phyloP scores from a whole-genome alignment of 2,113 vertebrate genomes.

The Onychostruthus taczanowskii region DNA sequence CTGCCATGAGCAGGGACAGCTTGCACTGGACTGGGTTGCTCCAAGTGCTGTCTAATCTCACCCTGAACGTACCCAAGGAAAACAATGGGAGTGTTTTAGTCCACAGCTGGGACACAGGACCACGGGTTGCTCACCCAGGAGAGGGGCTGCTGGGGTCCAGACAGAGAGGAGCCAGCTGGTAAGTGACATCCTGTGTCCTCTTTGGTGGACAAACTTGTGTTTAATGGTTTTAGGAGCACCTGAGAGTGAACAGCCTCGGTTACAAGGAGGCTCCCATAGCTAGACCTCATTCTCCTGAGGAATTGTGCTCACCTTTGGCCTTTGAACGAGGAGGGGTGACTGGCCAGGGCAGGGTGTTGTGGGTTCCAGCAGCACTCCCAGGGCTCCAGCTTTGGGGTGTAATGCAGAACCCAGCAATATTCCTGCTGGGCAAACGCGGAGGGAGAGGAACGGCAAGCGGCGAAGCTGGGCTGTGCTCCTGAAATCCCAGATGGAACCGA shows the following conservation, averaged over 20 bases:
- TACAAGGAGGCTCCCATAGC: not conserved
- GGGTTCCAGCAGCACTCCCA: not conserved
- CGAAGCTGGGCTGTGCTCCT: not conserved
- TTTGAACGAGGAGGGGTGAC: too few relatives aligned
- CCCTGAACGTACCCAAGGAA: not conserved
- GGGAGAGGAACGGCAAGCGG: not conserved
- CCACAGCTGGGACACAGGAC: not conserved
- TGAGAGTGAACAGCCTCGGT: too few relatives aligned
- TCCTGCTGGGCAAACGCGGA: not conserved
- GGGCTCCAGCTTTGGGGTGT: too few relatives aligned
- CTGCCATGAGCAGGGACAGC: not conserved
- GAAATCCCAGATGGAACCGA: not conserved
- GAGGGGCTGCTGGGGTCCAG: not conserved
- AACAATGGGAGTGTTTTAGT: not conserved
- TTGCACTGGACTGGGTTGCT: not conserved
- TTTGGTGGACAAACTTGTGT: not conserved
- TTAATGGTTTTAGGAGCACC: not conserved
- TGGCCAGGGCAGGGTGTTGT: not conserved
- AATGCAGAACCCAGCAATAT: not conserved
- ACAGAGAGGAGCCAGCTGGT: not conserved
- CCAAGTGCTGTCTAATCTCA: not conserved
- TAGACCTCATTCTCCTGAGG: not conserved
- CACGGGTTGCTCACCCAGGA: fast-evolving
- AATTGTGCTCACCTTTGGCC: too few relatives aligned
- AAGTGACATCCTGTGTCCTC: not conserved